These are phyloP conservation scores for Leptestheria dahalacensis DNA, from an alignment of 1,140 invertebrate genomes.

Conservation along the genomic window DNA sequence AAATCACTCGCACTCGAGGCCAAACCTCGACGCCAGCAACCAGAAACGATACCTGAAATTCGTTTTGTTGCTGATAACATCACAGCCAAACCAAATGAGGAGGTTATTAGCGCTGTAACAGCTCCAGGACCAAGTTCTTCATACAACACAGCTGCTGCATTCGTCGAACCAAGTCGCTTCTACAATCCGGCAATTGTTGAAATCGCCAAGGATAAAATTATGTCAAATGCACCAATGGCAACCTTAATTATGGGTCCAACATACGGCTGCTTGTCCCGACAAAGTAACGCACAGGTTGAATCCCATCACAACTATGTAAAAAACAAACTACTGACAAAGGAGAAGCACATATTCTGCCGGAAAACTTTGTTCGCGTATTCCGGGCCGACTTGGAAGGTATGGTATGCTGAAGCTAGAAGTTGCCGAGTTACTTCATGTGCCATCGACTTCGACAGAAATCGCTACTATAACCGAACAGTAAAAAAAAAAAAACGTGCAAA, in stretches of 20 bases:
- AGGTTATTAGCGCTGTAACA: no score
- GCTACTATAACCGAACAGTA: no score
- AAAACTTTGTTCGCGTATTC: background rate
- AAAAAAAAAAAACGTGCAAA: no score
- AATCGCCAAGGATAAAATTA: background rate
- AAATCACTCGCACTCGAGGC: no score
- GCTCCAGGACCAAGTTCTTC: no score
- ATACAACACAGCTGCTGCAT: no score
- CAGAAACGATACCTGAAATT: no score
- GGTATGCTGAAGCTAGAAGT: background rate
- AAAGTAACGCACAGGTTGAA: background rate
- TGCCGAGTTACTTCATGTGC: background rate
- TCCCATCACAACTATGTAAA: background rate
- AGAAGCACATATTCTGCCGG: background rate
- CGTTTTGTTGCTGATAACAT: no score
- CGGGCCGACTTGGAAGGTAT: background rate
- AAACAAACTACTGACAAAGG: background rate
- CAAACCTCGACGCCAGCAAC: no score
- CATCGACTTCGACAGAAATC: background rate
- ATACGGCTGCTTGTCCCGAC: background rate
- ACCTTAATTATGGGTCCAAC: background rate
- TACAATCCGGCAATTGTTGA: background rate
- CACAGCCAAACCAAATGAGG: no score
- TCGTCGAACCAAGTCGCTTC: background rate
- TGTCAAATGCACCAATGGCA: background rate